phyloP scores from a whole-genome alignment of 2,888 invertebrate species.

The Macroteleia sp. region DNA sequence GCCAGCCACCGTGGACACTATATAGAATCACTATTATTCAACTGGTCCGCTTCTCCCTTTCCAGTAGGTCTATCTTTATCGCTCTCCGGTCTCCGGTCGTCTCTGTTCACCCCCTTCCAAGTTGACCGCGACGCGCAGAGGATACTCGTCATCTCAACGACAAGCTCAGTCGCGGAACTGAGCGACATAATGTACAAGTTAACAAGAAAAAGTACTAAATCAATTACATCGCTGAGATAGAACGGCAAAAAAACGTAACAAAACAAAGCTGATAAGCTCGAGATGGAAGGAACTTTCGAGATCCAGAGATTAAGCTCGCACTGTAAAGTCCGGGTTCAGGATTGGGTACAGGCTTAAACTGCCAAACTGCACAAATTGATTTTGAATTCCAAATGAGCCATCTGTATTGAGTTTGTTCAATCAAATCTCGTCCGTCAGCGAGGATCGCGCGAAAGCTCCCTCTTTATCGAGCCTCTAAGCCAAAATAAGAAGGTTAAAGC shows the following conservation, averaged over 20 bases:
- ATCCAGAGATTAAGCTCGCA: conserved; percentile 29
- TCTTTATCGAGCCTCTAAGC: conserved; percentile 5
- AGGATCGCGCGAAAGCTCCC: conserved; percentile 19
- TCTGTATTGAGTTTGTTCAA: conserved; percentile 11
- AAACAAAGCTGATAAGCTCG: conserved; percentile 24
- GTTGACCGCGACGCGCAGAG: conserved; percentile 41
- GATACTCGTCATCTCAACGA: conserved; percentile 48
- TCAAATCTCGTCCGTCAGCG: conserved; percentile 17
- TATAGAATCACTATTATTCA: conserved; percentile 60
- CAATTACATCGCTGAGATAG: background rate
- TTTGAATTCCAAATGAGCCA: conserved; percentile 7
- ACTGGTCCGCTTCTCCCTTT: conserved; percentile 50
- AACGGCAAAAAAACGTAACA: background rate
- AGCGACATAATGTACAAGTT: too few relatives aligned
- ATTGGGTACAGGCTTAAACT: conserved; percentile 16
- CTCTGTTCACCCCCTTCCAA: conserved; percentile 41
- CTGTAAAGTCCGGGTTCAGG: background rate
- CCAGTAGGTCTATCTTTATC: conserved; percentile 41
- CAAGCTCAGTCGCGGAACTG: too few relatives aligned
- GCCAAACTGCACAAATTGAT: conserved; percentile 27
- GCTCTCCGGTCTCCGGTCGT: conserved; percentile 45
- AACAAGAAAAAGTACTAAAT: too few relatives aligned
- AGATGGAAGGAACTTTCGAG: conserved; percentile 31
- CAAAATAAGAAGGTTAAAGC: background rate
- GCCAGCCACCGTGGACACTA: conserved; percentile 59